A percentile compares a stretch with the other conserved stretches of the same genome.
These are phyloP conservation scores for Bubalus kerabau DNA, from an alignment of 2,113 vertebrate genomes.

Conservation along the genomic window DNA sequence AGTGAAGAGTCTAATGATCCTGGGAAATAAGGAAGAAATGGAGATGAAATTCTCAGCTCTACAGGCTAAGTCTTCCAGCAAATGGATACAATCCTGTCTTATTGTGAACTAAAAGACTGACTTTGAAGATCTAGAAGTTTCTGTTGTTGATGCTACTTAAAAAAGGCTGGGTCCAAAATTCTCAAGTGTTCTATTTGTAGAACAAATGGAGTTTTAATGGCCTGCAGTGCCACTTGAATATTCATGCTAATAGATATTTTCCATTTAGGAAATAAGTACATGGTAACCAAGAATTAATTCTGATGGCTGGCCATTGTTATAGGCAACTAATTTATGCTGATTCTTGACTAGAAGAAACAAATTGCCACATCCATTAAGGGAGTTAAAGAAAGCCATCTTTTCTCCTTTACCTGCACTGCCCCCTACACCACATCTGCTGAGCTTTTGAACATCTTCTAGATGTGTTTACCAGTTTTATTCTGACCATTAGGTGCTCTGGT, in stretches of 20 bases:
- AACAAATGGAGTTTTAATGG: constrained; percentile 67
- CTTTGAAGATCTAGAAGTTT: constrained; percentile 13
- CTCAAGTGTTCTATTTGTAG: constrained; percentile 47
- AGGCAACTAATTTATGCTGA: constrained; percentile 48
- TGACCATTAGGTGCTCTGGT: neutral
- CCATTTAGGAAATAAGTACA: constrained; percentile 62
- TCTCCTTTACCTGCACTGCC: neutral
- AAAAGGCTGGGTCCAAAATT: constrained; percentile 28
- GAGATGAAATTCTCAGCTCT: neutral
- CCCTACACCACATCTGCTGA: neutral
- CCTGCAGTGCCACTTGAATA: constrained; percentile 46
- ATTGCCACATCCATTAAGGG: neutral
- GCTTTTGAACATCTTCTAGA: neutral
- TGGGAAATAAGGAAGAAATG: constrained; percentile 39
- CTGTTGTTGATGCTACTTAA: neutral
- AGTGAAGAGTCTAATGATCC: neutral
- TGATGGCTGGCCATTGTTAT: neutral
- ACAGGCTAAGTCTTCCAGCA: neutral
- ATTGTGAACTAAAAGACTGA: neutral
- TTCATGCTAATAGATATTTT: constrained; percentile 56
- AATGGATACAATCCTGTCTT: neutral
- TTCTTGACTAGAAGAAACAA: neutral
- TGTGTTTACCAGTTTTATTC: neutral
- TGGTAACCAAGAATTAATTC: constrained; percentile 58
- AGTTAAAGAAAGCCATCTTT: neutral